phyloP scores from a whole-genome alignment of 2,797 vertebrate species.

The Epinephelus awoara region DNA sequence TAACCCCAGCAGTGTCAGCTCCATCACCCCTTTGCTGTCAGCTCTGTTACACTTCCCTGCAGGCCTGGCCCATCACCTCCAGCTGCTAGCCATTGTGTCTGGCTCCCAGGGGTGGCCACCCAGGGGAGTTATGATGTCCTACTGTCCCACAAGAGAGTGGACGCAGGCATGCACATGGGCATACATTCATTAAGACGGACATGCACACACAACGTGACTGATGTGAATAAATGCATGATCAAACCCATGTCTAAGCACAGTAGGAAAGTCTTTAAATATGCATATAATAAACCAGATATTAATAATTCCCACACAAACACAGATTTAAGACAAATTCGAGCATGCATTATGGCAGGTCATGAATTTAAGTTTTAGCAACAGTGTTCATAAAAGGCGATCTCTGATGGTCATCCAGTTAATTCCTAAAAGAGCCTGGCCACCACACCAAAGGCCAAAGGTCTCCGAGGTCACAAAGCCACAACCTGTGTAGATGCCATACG shows the following conservation, averaged over 20 bases:
- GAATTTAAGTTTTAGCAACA: neutral
- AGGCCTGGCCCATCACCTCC: conserved; percentile 72
- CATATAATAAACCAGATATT: neutral
- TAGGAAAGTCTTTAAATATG: neutral
- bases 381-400: conserved; percentile 8
- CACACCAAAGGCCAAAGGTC: conserved; percentile 69
- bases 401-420: conserved; percentile 38
- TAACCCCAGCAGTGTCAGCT: conserved; percentile 62
- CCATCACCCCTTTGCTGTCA: conserved; percentile 66
- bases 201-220: neutral
- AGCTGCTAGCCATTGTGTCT: conserved; percentile 80
- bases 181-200: neutral
- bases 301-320: neutral
- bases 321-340: neutral
- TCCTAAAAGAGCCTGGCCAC: conserved; percentile 36
- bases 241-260: neutral
- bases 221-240: neutral
- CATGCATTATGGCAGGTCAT: neutral
- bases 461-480: conserved; percentile 67
- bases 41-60: conserved; percentile 64
- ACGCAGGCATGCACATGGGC: conserved; percentile 15
- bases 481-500: conserved; percentile 57
- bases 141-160: conserved; percentile 41
- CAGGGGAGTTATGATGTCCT: conserved; percentile 26
- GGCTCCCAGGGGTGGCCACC: conserved; percentile 75